Percentiles rank a stretch among this genome's conserved stretches.
Evolutionary conservation across 2,113 vertebrate genomes (phyloP).

Genomic region (Asarcornis scutulata): DNA sequence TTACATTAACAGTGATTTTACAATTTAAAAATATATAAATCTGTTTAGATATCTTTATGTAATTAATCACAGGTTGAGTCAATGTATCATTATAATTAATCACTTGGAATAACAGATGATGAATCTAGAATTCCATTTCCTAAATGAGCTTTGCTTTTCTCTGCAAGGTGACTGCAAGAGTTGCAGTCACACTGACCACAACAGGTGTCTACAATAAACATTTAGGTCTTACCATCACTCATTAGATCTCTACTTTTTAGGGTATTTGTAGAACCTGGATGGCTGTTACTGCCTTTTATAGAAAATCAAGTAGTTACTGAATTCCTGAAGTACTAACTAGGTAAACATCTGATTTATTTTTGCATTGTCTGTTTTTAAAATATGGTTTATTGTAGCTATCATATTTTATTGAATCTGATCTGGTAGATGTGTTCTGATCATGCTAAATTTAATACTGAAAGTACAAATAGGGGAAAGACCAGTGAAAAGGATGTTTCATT

Average conservation of each 20-base stretch:
- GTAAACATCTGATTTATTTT: not conserved
- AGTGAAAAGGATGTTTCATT: not conserved
- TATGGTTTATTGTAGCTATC: not conserved
- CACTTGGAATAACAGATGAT: not conserved
- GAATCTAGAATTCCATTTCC: not conserved
- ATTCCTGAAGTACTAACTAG: not conserved
- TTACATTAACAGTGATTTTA: not conserved
- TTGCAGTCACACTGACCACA: accelerated
- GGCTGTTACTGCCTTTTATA: not conserved
- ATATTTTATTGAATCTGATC: not conserved
- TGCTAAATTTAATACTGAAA: not conserved
- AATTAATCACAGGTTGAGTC: not conserved
- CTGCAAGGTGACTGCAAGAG: not conserved
- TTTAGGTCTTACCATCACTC: not conserved
- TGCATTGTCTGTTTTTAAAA: not conserved
- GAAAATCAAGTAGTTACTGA: not conserved
- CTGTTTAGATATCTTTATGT: not conserved
- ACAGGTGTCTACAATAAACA: not conserved
- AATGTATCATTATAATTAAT: not conserved
- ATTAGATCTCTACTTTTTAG: not conserved
- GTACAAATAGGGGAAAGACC: not conserved
- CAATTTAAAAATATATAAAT: not conserved
- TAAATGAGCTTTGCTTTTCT: not conserved
- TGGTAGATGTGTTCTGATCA: not conserved
- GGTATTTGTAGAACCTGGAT: not conserved